Evolutionary conservation across 2,888 invertebrate species (phyloP).

Genomic region (Strigamia crassipes): DNA sequence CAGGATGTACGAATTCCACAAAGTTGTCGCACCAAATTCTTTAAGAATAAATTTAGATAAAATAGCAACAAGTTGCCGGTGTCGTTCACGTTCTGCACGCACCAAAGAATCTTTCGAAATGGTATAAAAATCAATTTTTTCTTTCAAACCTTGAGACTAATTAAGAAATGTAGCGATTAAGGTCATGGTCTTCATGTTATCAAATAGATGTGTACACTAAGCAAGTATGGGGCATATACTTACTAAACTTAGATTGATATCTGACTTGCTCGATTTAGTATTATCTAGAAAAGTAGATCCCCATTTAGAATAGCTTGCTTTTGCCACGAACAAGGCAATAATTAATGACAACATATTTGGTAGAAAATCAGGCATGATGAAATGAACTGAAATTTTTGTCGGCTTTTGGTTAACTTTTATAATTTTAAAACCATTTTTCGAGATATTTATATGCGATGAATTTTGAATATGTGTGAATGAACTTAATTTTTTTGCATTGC

Average conservation of each 20-base stretch:
- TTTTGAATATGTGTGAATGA: not conserved
- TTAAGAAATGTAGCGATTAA: not conserved
- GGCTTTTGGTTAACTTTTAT: not conserved
- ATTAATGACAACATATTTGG: not conserved
- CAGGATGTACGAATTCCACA: conserved; percentile 9
- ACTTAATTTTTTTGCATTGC: not conserved
- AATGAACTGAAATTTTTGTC: not conserved
- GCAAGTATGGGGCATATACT: not conserved
- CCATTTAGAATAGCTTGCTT: conserved; percentile 26
- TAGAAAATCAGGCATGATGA: conserved; percentile 1
- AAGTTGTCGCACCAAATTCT: conserved; percentile 2
- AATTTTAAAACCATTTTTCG: not conserved
- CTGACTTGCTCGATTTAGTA: not conserved
- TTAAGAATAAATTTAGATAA: conserved; percentile 5
- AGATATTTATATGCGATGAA: not conserved
- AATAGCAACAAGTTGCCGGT: not conserved
- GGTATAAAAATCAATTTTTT: not conserved
- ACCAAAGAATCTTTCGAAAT: not conserved
- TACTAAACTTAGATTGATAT: not conserved
- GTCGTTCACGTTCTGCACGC: not conserved
- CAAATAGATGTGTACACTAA: no score
- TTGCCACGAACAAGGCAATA: conserved; percentile 2
- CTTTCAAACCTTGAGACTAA: not conserved
- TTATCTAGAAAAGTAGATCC: conserved; percentile 36
- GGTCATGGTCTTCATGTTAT: no score